Evolutionary conservation across 1,140 invertebrate genomes (phyloP), one percentile per base, ranked within the genome.

Genomic region (Rhynchophorus ferrugineus): DNA sequence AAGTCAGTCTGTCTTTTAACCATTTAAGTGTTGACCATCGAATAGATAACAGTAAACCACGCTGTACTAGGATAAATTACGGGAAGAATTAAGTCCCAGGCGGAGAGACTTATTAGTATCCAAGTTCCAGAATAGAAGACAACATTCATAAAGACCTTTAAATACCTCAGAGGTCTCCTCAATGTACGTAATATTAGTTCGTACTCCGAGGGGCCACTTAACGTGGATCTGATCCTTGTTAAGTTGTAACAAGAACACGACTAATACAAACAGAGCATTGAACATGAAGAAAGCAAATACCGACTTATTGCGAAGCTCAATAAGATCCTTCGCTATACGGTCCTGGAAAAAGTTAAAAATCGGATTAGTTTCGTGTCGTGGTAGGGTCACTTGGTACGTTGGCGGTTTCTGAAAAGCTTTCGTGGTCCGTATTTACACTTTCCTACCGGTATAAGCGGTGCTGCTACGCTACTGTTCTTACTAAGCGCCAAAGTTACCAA

Each of bases 201-300:
- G 93, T 70, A 88, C 87, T 70, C 89, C 91, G 65, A 91, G 81
- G 64, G 89, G 91, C 92, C 91, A 95, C 73, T 92, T 79, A 74
- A 95, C 83, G 77, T 95, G 91, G 65, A 95, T 80, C 75, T 89
- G 86, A 77, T 95, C 90, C 83, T 95, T 96, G 78, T 95, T 94
- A 74, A 95, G 81, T 85, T 98, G 95, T 65, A 98, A 86, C 73
- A 97, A 86, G 77, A 98, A 93, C 67, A 98, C 92, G 73, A 97
- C 91, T 74, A 98, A 84, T 70, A 98, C 91, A 81, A 98, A 98
- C 66, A 98, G 84, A 73, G 94, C 90, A 82, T 99, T 99, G 78
- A 96, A 87, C 91, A 99, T 97, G 78, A 97, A 89, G 84, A 97
- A 98, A 63, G 91, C 91, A 73, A 97, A 96, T 53, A 95, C 91